These are phyloP conservation scores for Penaeus chinensis DNA, from an alignment of 1,140 invertebrate genomes.

Conservation along the genomic window DNA sequence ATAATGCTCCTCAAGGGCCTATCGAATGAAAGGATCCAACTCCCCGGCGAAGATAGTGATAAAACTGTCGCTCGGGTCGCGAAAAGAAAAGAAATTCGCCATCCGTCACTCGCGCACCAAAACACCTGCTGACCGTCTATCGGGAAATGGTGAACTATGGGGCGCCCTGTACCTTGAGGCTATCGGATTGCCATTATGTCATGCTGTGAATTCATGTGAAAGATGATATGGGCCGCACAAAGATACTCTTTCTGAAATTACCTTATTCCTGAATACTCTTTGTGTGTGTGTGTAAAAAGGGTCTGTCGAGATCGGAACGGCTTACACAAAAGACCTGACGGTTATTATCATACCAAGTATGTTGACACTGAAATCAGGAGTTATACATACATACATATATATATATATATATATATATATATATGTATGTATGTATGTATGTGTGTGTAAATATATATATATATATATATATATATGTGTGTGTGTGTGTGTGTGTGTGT, in stretches of 20 bases:
- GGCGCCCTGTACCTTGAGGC: background rate
- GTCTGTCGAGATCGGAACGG: background rate
- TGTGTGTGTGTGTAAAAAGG: background rate
- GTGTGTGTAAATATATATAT: background rate
- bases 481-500: background rate
- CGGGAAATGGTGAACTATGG: constrained; percentile 18
- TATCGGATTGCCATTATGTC: constrained; percentile 54
- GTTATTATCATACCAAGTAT: too few relatives aligned
- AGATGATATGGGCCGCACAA: constrained; percentile 43
- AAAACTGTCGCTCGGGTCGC: background rate
- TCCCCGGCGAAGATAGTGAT: too few relatives aligned
- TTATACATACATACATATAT: constrained; percentile 5
- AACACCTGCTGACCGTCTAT: background rate
- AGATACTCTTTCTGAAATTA: constrained; percentile 17
- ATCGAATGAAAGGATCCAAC: too few relatives aligned
- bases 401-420: constrained; percentile 5
- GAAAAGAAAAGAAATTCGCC: background rate
- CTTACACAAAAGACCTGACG: too few relatives aligned
- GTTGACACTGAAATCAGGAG: constrained; percentile 1
- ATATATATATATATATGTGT: background rate
- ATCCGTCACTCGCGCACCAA: background rate
- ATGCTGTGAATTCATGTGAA: constrained; percentile 36
- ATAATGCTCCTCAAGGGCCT: too few relatives aligned
- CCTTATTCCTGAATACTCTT: constrained; percentile 24
- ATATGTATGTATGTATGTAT: background rate